Evolutionary conservation across 2,888 invertebrate genomes (phyloP).

Genomic region (Pecten maximus): DNA sequence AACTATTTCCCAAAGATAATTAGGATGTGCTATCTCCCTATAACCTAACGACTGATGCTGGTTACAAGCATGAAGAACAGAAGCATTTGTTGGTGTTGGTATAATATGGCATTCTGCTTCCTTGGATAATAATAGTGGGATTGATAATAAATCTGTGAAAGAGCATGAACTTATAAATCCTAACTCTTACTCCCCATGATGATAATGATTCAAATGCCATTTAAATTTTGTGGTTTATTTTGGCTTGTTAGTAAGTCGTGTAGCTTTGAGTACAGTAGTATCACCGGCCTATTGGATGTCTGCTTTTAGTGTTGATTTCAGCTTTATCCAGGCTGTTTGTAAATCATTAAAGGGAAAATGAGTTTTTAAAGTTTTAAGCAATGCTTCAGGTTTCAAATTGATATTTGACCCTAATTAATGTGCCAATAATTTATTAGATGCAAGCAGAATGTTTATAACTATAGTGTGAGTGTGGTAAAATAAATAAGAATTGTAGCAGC

Average conservation of each 20-base stretch:
- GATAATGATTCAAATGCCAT: not conserved
- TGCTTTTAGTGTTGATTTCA: not conserved
- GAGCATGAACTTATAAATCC: not conserved
- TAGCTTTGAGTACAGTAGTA: slow-evolving; percentile 13
- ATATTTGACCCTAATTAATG: not conserved
- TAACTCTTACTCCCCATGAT: not conserved
- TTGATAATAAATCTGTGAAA: not conserved
- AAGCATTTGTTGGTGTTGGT: not conserved
- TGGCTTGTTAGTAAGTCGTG: not conserved
- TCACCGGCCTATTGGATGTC: slow-evolving; percentile 17
- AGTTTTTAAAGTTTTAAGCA: not conserved
- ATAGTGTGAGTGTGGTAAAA: not conserved
- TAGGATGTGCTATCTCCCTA: not conserved
- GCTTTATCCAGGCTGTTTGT: not conserved
- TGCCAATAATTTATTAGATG: not conserved
- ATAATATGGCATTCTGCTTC: not conserved
- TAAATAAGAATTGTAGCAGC: not conserved
- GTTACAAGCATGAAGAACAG: not conserved
- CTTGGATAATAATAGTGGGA: not conserved
- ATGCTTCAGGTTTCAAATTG: not conserved
- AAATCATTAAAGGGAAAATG: not conserved
- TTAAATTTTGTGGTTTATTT: not conserved
- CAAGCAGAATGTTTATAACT: not conserved
- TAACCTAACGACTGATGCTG: not conserved
- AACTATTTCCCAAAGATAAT: no score